phyloP scores from a whole-genome alignment of 1,140 invertebrate species.

The Anoplophora glabripennis region DNA sequence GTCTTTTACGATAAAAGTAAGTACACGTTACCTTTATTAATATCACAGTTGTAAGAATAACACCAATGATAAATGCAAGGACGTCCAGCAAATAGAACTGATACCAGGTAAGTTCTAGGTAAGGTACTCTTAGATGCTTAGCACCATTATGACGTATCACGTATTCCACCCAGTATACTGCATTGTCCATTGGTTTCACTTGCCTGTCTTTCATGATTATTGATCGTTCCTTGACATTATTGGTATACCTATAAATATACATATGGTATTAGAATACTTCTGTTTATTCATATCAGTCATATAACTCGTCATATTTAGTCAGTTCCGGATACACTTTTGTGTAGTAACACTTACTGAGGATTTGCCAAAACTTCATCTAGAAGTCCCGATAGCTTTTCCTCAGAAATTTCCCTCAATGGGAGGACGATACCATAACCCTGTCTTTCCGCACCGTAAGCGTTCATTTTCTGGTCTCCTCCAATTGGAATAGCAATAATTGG shows the following conservation, averaged over 20 bases:
- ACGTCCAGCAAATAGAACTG: constrained; percentile 44
- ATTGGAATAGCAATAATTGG: constrained; percentile 51
- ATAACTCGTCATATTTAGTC: neutral
- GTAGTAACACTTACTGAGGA: too few species aligned
- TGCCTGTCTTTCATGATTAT: neutral
- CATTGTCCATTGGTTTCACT: constrained; percentile 48
- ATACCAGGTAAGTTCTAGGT: constrained; percentile 55
- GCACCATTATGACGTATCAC: constrained; percentile 63
- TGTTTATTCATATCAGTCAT: constrained; percentile 20
- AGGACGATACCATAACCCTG: constrained; percentile 8
- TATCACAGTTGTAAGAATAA: neutral
- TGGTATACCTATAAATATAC: neutral
- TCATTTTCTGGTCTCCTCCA: constrained; percentile 31
- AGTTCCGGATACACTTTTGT: too few species aligned
- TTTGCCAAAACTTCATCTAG: too few species aligned
- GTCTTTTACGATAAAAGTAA: neutral
- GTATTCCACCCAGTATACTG: constrained; percentile 66
- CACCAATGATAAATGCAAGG: constrained; percentile 30
- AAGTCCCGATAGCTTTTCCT: too few species aligned
- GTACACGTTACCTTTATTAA: neutral
- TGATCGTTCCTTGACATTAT: neutral
- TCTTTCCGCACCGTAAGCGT: constrained; percentile 13
- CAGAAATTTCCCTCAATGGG: too few species aligned
- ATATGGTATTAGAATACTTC: constrained; percentile 10
- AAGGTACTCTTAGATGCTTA: constrained; percentile 57